phyloP scores from a whole-genome alignment of 2,888 invertebrate genomes.

The Dorcus parallelipipedus region DNA sequence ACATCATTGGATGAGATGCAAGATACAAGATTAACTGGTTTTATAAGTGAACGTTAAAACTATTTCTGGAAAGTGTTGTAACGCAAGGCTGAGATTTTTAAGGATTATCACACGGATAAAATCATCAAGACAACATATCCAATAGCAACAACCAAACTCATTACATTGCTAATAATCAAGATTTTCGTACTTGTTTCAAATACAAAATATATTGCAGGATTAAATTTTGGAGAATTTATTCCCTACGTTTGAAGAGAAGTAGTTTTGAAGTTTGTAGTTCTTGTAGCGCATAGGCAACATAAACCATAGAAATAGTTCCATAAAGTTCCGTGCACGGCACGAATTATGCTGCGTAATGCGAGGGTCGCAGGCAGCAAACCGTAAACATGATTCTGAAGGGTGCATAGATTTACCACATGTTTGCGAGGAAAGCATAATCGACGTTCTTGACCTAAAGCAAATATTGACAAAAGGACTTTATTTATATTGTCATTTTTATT shows the following conservation, averaged over 20 bases:
- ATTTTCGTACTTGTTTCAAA: too few relatives aligned
- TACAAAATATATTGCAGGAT: too few relatives aligned
- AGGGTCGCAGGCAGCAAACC: constrained; percentile 50
- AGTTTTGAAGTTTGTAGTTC: too few relatives aligned
- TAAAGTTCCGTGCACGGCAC: constrained; percentile 23
- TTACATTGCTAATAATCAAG: too few relatives aligned
- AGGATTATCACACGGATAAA: too few relatives aligned
- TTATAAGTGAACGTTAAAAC: not conserved
- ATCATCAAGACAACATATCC: too few relatives aligned
- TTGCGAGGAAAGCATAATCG: constrained; percentile 32
- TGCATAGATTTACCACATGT: constrained; percentile 51
- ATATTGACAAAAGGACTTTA: constrained; percentile 31
- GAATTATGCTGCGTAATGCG: constrained; percentile 46
- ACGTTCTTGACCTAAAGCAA: constrained; percentile 37
- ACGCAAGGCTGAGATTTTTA: not conserved
- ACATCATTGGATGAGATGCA: constrained; percentile 16
- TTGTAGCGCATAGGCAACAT: too few relatives aligned
- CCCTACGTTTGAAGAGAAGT: too few relatives aligned
- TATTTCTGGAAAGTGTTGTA: not conserved
- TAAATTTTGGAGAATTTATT: too few relatives aligned
- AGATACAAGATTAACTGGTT: constrained; percentile 16
- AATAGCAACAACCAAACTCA: too few relatives aligned
- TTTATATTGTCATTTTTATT: constrained; percentile 27
- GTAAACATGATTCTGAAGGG: constrained; percentile 47
- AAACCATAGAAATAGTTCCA: constrained; percentile 9